Evolutionary conservation across 2,113 vertebrate species (phyloP).

Genomic region (Colistium nudipinnis): DNA sequence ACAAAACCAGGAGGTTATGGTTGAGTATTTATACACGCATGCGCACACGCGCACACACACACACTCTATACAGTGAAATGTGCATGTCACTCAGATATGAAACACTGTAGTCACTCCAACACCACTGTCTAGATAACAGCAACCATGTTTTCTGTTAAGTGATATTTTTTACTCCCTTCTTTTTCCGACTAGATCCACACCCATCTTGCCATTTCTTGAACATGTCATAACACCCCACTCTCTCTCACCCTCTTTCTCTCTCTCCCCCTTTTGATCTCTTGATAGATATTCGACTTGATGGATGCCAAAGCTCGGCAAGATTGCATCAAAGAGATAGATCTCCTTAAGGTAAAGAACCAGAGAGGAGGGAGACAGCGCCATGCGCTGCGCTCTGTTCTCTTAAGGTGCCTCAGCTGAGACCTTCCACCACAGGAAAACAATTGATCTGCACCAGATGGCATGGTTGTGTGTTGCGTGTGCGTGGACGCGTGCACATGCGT

Average conservation of each 20-base stretch:
- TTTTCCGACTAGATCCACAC: conserved; percentile 44
- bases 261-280: conserved; percentile 80
- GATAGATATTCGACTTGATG: conserved; percentile 99
- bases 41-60: conserved; percentile 28
- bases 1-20: conserved; percentile 1
- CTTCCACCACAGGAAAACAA: conserved; percentile 83
- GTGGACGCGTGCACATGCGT: conserved; percentile 32
- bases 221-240: conserved; percentile 60
- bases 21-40: conserved; percentile 14
- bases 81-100: conserved; percentile 49
- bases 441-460: conserved; percentile 81
- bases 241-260: conserved; percentile 43
- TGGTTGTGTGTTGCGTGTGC: conserved; percentile 42
- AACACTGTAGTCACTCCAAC: conserved; percentile 69
- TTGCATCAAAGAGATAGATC: conserved; percentile 99
- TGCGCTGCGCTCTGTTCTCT: conserved; percentile 79
- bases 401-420: conserved; percentile 83
- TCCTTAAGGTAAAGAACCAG: conserved; percentile 96
- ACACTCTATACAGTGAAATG: conserved; percentile 9
- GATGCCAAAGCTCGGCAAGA: conserved; percentile 99
- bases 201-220: conserved; percentile 67
- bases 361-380: conserved; percentile 76
- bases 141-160: conserved; percentile 66
- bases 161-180: conserved; percentile 41
- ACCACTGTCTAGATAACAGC: conserved; percentile 63